Conservation (phyloP, 2,113 vertebrate species). For the Pedetes capensis region DNA sequence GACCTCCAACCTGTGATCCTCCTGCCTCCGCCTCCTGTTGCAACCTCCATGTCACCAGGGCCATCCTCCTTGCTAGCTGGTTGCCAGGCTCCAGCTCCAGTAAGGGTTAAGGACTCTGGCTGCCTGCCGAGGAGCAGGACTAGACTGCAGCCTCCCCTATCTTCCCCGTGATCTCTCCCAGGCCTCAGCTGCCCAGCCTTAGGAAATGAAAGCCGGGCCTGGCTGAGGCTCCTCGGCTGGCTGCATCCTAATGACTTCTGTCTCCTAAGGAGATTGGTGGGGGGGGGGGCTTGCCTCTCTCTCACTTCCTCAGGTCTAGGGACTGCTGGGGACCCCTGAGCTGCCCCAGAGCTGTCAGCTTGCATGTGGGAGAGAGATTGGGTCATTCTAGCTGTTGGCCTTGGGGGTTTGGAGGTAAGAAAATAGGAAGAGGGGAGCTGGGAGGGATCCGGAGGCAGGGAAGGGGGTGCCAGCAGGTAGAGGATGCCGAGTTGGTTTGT, state of each 20-base stretch:
- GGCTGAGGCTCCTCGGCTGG: neutral
- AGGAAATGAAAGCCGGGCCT: conserved; percentile 72
- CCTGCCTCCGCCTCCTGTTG: too few relatives aligned
- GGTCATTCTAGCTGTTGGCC: neutral
- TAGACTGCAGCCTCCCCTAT: conserved; percentile 44
- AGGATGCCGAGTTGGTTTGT: neutral
- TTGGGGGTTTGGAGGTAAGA: neutral
- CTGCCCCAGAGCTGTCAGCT: neutral
- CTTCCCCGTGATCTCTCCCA: conserved; percentile 61
- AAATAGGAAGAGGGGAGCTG: neutral
- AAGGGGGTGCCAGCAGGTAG: neutral
- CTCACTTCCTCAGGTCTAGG: neutral
- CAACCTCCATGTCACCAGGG: neutral
- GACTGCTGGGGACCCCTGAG: too few relatives aligned
- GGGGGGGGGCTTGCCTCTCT: neutral
- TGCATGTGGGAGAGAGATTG: neutral
- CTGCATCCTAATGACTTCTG: conserved; percentile 65
- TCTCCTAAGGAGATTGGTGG: neutral
- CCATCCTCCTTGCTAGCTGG: neutral
- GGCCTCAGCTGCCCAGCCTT: conserved; percentile 47
- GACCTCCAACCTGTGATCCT: too few relatives aligned
- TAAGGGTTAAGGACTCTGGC: conserved; percentile 67
- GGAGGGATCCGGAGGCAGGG: neutral
- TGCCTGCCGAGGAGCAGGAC: neutral
- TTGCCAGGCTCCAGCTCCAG: neutral